Evolutionary conservation across 2,888 invertebrate genomes (phyloP), one percentile per base, ranked within the genome.

Genomic region (Chaetogeoica ovagalla): DNA sequence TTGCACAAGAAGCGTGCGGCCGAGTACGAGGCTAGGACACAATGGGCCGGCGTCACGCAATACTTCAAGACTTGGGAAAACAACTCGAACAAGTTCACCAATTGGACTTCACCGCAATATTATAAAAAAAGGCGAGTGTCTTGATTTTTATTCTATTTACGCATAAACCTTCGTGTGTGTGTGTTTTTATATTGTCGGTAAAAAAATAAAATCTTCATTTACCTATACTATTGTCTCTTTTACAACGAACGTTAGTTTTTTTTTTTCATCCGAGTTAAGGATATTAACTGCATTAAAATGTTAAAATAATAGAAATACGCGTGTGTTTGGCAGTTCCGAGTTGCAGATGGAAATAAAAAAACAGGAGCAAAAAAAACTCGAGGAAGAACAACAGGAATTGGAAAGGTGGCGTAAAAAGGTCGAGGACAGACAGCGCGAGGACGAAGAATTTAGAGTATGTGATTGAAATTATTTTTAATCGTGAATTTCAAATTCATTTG

Each of bases 1-100:
- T 62, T 79, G 30, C 77, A 79, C 8, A 79, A 79, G 30, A 79
- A 79, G 23, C 69, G 70, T 19, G 70, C 77, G 4, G 77, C 77
- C 30, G 77, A 79, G n/a, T 79, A 55, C 39, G 77, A 79, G 55
- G 77, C 77, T 7, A 62, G 74, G 52, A 71, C 74, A 19, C 79
- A 75, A 30, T 71, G 81, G 81, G 74, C 79, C 4, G 82, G 79
- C 3, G 74, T 82, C 8, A 82, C 79, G 1, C 82, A 82, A 43
- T 82, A 81, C 57, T 82, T 81, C 21, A 82, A 82, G 13, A 82
- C 81, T 2, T 82, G 81, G 81, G 77, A 82, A 11, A 76, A 65
- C 65, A 76, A 76, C 37, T 75, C 76, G 8, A 82, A 70, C 43
- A 82, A 77, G 43, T 82, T 70, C 21, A 70, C 77, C 21, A 68